Evolutionary conservation across 2,113 vertebrate species (phyloP).

Genomic region (Salvator merianae): DNA sequence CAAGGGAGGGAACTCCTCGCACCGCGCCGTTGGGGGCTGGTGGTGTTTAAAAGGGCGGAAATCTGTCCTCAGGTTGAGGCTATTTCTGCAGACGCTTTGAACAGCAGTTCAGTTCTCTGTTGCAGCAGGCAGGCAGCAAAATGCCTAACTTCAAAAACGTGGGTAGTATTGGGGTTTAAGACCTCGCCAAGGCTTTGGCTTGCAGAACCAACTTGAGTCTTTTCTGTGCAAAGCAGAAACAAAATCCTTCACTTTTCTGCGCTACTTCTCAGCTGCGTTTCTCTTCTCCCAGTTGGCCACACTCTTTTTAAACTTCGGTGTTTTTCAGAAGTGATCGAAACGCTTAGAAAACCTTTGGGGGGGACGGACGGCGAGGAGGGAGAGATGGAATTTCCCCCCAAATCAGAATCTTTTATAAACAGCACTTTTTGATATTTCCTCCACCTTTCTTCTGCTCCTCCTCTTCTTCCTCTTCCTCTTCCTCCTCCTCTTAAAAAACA

Average conservation of each 20-base stretch:
- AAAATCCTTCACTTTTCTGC: not conserved
- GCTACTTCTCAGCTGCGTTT: not conserved
- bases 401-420: not conserved
- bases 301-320: conserved; percentile 43
- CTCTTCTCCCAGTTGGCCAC: conserved; percentile 8
- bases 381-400: not conserved
- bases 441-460: not conserved
- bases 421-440: not conserved
- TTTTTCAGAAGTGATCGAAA: conserved; percentile 69
- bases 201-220: no score
- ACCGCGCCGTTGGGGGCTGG: conserved; percentile 14
- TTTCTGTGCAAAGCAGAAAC: no score
- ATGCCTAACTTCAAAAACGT: not conserved
- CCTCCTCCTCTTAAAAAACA: conserved; percentile 8
- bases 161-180: no score
- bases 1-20: conserved; percentile 6
- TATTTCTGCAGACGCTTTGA: not conserved
- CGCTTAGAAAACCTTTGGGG: not conserved
- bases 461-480: not conserved
- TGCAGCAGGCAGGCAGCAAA: not conserved
- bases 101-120: not conserved
- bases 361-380: no score
- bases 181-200: no score
- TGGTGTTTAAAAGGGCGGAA: not conserved
- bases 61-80: conserved; percentile 3